Conservation (phyloP, 2,888 invertebrate species). For the Mesorhabditis belari region DNA sequence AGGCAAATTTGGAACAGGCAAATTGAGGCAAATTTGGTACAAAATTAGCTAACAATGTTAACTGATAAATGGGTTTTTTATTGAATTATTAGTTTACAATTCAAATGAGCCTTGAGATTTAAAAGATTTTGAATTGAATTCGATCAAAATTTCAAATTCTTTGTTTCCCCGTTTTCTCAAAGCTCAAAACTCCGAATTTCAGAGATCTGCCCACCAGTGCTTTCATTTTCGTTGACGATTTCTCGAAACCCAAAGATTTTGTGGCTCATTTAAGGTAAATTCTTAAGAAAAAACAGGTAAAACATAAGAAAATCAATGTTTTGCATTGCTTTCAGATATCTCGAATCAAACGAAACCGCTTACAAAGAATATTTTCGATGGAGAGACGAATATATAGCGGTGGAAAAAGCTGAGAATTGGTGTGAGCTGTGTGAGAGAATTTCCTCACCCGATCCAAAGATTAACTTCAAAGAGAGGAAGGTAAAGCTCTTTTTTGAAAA, state of each 20-base stretch:
- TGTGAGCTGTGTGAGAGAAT: background rate
- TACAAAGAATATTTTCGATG: background rate
- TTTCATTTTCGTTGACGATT: background rate
- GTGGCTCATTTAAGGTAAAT: background rate
- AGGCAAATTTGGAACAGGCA: no score
- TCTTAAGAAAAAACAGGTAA: background rate
- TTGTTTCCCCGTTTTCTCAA: no score
- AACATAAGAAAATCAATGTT: background rate
- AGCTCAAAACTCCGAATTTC: background rate
- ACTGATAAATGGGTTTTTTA: no score
- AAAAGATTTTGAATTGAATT: background rate
- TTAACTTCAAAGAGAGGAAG: no score
- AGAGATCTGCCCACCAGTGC: background rate
- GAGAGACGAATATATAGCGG: background rate
- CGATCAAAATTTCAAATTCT: background rate
- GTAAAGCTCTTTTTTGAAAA: no score
- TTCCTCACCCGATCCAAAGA: no score
- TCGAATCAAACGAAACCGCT: background rate
- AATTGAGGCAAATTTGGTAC: no score
- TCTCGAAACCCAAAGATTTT: background rate
- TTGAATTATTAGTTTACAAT: no score
- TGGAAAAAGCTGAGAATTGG: background rate
- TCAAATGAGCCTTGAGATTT: no score
- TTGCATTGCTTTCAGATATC: background rate
- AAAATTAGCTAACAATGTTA: no score